These are phyloP conservation scores for Brachionus paranguensis DNA, from an alignment of 1,140 invertebrate genomes.

Conservation along the genomic window DNA sequence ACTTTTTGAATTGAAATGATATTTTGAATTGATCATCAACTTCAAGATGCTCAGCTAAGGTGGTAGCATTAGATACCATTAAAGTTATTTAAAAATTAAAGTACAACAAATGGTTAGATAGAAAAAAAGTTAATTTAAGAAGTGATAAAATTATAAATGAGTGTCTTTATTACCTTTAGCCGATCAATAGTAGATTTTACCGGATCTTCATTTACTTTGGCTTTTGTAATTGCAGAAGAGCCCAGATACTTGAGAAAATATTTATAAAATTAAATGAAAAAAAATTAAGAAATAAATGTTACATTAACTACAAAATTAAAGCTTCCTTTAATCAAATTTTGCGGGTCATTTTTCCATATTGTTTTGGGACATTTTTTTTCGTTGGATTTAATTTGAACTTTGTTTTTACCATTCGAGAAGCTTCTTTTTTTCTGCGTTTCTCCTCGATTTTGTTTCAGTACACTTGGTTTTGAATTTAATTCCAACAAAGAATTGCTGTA, in stretches of 20 bases:
- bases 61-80: too few relatives aligned
- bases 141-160: not conserved
- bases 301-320: slow-evolving; percentile 31
- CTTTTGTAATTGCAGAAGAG: slow-evolving; percentile 1
- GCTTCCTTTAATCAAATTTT: slow-evolving; percentile 27
- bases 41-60: too few relatives aligned
- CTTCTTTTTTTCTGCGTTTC: not conserved
- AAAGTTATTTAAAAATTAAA: too few relatives aligned
- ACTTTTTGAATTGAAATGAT: too few relatives aligned
- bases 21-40: too few relatives aligned
- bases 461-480: not conserved
- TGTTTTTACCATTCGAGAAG: not conserved
- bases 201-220: not conserved
- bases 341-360: slow-evolving; percentile 31
- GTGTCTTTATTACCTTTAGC: not conserved
- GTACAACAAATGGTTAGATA: too few relatives aligned
- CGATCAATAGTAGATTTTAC: slow-evolving; percentile 27
- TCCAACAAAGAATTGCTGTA: not conserved
- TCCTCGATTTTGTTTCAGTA: not conserved
- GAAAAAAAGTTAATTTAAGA: too few relatives aligned
- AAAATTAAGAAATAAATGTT: not conserved
- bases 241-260: slow-evolving; percentile 17
- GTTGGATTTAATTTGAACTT: not conserved
- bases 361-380: not conserved
- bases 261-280: not conserved